Conservation (phyloP, 2,888 invertebrate genomes). For the Amphimallon solstitiale region DNA sequence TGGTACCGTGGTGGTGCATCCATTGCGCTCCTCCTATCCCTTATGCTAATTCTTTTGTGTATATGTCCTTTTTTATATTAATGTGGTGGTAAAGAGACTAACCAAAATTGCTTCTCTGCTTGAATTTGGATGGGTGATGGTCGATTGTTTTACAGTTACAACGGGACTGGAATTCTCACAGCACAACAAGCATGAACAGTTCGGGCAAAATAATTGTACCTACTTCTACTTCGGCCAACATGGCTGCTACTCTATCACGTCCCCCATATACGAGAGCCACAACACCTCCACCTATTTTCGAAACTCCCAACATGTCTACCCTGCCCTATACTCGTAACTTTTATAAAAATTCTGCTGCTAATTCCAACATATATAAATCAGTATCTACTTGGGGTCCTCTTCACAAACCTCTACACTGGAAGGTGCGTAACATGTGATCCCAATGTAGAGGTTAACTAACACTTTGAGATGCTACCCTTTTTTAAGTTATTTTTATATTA, state of each 20-base stretch:
- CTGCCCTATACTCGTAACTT: constrained; percentile 64
- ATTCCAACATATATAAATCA: constrained; percentile 70
- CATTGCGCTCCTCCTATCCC: constrained; percentile 56
- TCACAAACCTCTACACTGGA: constrained; percentile 73
- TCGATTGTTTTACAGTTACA: constrained; percentile 61
- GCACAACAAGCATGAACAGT: constrained; percentile 64
- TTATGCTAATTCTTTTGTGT: constrained; percentile 20
- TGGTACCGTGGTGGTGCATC: constrained; percentile 63
- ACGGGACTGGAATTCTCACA: constrained; percentile 66
- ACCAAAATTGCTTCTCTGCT: constrained; percentile 40
- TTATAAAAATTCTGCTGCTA: constrained; percentile 61
- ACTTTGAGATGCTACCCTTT: constrained; percentile 13
- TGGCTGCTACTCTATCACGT: constrained; percentile 63
- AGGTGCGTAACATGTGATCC: constrained; percentile 64
- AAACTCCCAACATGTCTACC: constrained; percentile 62
- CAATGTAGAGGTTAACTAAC: constrained; percentile 38
- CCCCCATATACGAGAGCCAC: constrained; percentile 51
- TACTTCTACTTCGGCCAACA: constrained; percentile 61
- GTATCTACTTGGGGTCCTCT: constrained; percentile 72
- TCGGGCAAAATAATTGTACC: constrained; percentile 61
- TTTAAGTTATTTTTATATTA: not conserved
- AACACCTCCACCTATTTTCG: constrained; percentile 57
- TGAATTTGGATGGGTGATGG: constrained; percentile 36
- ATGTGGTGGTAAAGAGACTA: constrained; percentile 49
- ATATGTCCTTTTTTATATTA: constrained; percentile 46